Evolutionary conservation across 1,140 invertebrate species (phyloP).

Genomic region (Megalonaias nervosa): DNA sequence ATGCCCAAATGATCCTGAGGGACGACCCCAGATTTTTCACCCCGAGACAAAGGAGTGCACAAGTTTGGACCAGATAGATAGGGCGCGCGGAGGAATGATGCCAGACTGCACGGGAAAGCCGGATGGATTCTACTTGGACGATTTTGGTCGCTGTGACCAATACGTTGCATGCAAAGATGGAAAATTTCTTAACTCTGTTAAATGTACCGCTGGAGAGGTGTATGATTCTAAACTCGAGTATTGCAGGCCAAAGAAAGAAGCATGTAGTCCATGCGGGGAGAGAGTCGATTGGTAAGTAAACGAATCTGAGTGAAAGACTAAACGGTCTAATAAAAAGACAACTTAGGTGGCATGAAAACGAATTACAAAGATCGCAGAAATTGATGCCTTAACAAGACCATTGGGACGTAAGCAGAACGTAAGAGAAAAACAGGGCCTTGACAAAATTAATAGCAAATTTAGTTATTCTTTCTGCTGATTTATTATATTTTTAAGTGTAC

Average conservation of each 20-base stretch:
- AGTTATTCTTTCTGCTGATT: too few relatives aligned
- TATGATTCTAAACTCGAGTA: constrained; percentile 8
- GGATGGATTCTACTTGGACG: constrained; percentile 36
- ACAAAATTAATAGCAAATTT: too few relatives aligned
- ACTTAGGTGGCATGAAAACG: too few relatives aligned
- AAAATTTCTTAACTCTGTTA: constrained; percentile 15
- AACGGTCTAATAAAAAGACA: too few relatives aligned
- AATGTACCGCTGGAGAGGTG: constrained; percentile 21
- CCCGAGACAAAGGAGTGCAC: constrained; percentile 29
- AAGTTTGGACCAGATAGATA: constrained; percentile 26
- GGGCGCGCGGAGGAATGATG: constrained; percentile 34
- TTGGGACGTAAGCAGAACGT: too few relatives aligned
- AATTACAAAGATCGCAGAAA: too few relatives aligned
- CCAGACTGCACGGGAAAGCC: constrained; percentile 25
- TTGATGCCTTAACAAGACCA: too few relatives aligned
- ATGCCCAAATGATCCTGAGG: constrained; percentile 15
- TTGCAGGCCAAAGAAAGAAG: constrained; percentile 14
- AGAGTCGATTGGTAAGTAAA: constrained; percentile 2
- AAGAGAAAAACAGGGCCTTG: too few relatives aligned
- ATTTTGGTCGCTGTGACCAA: constrained; percentile 24
- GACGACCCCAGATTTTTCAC: constrained; percentile 16
- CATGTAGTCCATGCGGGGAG: constrained; percentile 24
- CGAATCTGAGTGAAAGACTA: too few relatives aligned
- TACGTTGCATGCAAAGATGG: constrained; percentile 32
- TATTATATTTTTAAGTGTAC: too few relatives aligned